Percentiles rank a stretch among this genome's conserved stretches.
Conservation (phyloP, 37 sponge, comb jelly and placozoan species). For the Halisarca cf. caerulea region DNA sequence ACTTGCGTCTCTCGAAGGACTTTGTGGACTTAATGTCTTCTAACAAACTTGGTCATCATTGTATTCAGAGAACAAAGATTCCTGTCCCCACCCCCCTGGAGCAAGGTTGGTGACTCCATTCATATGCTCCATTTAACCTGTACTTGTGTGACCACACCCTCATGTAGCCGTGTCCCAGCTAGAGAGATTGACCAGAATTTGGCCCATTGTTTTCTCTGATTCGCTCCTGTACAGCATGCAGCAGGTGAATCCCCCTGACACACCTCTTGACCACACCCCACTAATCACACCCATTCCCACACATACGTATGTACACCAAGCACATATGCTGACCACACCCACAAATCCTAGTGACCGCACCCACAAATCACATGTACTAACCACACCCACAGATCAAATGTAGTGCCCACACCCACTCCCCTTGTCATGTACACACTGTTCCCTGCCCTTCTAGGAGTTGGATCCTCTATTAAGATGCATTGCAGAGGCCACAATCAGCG, state of each 20-base stretch:
- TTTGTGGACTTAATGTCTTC: conserved; percentile 71
- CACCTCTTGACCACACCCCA: not conserved
- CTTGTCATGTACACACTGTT: not conserved
- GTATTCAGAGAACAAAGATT: conserved; percentile 61
- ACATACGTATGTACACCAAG: too few relatives aligned
- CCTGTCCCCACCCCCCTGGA: conserved; percentile 51
- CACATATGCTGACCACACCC: not conserved
- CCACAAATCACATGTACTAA: not conserved
- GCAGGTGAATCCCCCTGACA: conserved; percentile 36
- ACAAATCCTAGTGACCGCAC: not conserved
- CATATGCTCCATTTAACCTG: not conserved
- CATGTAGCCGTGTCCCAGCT: conserved; percentile 50
- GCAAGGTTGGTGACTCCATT: conserved; percentile 18
- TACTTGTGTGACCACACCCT: not conserved
- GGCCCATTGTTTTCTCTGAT: conserved; percentile 80
- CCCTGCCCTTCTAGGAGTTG: conserved; percentile 47
- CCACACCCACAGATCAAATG: not conserved
- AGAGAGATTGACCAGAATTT: conserved; percentile 70
- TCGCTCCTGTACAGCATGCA: conserved; percentile 62
- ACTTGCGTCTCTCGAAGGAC: conserved; percentile 41
- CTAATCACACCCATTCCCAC: too few relatives aligned
- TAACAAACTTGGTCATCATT: conserved; percentile 49
- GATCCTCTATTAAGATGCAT: conserved; percentile 51
- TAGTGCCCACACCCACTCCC: too few relatives aligned
- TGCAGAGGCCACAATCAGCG: conserved; percentile 32